Percentiles rank a stretch among this genome's conserved stretches.
phyloP scores from a whole-genome alignment of 2,888 invertebrate genomes.

The Lasius fuliginosus region DNA sequence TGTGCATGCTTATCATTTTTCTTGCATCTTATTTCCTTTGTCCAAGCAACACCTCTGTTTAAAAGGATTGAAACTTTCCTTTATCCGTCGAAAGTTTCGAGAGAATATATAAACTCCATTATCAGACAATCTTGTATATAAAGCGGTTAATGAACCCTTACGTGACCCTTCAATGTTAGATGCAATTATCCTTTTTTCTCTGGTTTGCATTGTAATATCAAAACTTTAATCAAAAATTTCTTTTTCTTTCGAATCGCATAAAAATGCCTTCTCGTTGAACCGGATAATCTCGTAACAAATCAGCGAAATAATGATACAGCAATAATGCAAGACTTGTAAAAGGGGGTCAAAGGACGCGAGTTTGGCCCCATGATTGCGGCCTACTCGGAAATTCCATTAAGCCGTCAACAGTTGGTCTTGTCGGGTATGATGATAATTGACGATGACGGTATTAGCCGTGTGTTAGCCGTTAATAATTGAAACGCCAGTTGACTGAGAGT shows the following conservation, averaged over 20 bases:
- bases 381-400: slow-evolving; percentile 73
- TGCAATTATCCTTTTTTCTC: slow-evolving; percentile 23
- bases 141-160: slow-evolving; percentile 48
- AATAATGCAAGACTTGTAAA: slow-evolving; percentile 51
- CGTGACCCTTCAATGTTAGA: slow-evolving; percentile 26
- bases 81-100: slow-evolving; percentile 22
- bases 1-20: slow-evolving; percentile 6
- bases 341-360: slow-evolving; percentile 22
- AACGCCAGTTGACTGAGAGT: slow-evolving; percentile 36
- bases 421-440: slow-evolving; percentile 64
- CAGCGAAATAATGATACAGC: slow-evolving; percentile 24
- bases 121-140: slow-evolving; percentile 45
- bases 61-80: slow-evolving; percentile 22
- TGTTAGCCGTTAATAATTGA: slow-evolving; percentile 61
- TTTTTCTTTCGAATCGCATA: not conserved
- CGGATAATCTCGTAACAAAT: slow-evolving; percentile 30
- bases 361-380: slow-evolving; percentile 46
- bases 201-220: slow-evolving; percentile 6
- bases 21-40: not conserved
- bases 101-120: slow-evolving; percentile 17
- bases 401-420: slow-evolving; percentile 60
- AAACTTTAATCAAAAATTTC: slow-evolving; percentile 13
- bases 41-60: not conserved
- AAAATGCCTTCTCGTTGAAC: slow-evolving; percentile 9
- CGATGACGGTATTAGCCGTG: slow-evolving; percentile 58